Percentiles rank a stretch among this genome's conserved stretches.
Conservation (phyloP, 35 echinoderm and acorn worm genomes). For the Ptychodera flava region DNA sequence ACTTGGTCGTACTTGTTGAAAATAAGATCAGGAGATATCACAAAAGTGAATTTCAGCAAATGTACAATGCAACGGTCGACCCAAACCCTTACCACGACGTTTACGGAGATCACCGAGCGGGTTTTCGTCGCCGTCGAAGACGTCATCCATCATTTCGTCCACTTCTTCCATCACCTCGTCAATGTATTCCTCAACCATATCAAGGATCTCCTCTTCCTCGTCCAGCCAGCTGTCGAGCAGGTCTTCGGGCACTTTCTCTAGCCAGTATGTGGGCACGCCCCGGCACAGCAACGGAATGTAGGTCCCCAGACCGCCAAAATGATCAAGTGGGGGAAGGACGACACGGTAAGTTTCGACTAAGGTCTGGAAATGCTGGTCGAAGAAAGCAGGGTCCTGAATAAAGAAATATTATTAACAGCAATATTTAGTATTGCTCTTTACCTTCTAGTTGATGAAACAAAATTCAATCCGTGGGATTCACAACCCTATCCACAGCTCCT, state of each 20-base stretch:
- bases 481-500: too few relatives aligned
- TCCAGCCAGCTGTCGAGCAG: neutral
- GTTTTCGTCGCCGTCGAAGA: neutral
- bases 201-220: neutral
- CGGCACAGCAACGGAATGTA: neutral
- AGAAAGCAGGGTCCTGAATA: neutral
- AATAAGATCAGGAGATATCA: neutral
- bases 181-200: too few relatives aligned
- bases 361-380: neutral
- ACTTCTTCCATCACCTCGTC: neutral
- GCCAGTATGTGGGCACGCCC: neutral
- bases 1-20: neutral
- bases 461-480: too few relatives aligned
- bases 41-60: neutral
- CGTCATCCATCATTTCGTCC: neutral
- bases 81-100: neutral
- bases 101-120: neutral
- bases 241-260: neutral
- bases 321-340: neutral
- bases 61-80: neutral
- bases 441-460: too few relatives aligned
- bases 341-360: neutral
- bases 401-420: too few relatives aligned
- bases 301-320: neutral
- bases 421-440: too few relatives aligned